These are phyloP conservation scores for Zophobas atratus DNA, from an alignment of 1,140 invertebrate genomes.

Conservation along the genomic window DNA sequence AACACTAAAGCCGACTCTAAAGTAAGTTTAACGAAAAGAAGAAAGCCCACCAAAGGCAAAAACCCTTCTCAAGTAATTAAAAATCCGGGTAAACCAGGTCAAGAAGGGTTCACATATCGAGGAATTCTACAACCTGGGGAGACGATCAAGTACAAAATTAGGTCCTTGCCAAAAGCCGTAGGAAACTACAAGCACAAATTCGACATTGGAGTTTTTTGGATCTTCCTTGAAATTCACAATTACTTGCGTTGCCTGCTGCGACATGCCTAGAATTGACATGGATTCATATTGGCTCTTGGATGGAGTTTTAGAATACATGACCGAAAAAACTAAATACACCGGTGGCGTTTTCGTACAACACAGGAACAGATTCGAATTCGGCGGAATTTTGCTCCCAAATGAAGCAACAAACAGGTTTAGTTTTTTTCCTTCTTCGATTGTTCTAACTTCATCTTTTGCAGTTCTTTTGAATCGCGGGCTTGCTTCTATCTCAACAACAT, in stretches of 20 bases:
- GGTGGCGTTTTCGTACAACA: slow-evolving; percentile 56
- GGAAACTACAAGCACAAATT: slow-evolving; percentile 59
- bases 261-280: slow-evolving; percentile 60
- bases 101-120: slow-evolving; percentile 47
- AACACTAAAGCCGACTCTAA: too few species aligned
- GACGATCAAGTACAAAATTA: slow-evolving; percentile 53
- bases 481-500: slow-evolving; percentile 5
- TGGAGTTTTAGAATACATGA: slow-evolving; percentile 48
- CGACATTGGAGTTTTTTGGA: slow-evolving; percentile 52
- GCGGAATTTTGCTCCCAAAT: slow-evolving; percentile 48
- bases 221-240: slow-evolving; percentile 48
- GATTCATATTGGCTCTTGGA: slow-evolving; percentile 58
- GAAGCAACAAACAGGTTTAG: slow-evolving; percentile 13
- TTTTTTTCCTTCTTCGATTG: background rate
- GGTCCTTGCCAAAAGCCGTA: slow-evolving; percentile 57
- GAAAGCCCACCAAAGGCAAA: too few species aligned
- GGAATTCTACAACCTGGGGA: slow-evolving; percentile 56
- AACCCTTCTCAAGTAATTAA: too few species aligned
- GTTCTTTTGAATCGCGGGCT: background rate
- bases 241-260: slow-evolving; percentile 57
- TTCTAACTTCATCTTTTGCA: background rate
- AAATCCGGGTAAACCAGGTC: too few species aligned
- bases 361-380: slow-evolving; percentile 60
- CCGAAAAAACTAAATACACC: slow-evolving; percentile 50
- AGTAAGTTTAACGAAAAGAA: too few species aligned